Percentiles rank a stretch among this genome's conserved stretches.
phyloP scores from a whole-genome alignment of 2,797 vertebrate species.

The Neostethus bicornis region DNA sequence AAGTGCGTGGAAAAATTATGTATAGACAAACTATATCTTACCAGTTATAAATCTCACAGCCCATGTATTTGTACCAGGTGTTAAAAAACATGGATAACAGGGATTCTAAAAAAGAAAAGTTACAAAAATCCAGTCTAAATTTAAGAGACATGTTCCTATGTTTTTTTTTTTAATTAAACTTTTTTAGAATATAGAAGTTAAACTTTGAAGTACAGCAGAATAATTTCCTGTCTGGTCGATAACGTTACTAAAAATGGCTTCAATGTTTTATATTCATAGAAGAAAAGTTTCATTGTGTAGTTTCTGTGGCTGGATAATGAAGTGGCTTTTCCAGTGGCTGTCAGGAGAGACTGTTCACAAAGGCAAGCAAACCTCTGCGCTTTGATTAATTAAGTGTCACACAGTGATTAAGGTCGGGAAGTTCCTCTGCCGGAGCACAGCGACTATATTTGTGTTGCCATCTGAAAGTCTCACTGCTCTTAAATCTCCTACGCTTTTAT shows the following conservation, averaged over 20 bases:
- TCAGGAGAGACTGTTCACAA: neutral
- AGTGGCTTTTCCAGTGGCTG: neutral
- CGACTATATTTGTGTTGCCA: neutral
- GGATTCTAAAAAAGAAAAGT: too few relatives aligned
- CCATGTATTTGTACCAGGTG: too few relatives aligned
- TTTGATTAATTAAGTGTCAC: slow-evolving; percentile 41
- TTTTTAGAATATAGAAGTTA: too few relatives aligned
- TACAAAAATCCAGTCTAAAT: too few relatives aligned
- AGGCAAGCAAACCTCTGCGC: slow-evolving; percentile 1
- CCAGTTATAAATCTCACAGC: too few relatives aligned
- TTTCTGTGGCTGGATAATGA: neutral
- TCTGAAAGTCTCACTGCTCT: neutral
- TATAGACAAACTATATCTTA: too few relatives aligned
- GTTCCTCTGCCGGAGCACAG: slow-evolving; percentile 12
- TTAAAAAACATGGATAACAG: too few relatives aligned
- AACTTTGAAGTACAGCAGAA: too few relatives aligned
- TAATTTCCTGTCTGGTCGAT: too few relatives aligned
- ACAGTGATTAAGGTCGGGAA: slow-evolving; percentile 39
- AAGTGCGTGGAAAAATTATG: too few relatives aligned
- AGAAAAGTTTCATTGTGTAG: neutral
- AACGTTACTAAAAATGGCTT: neutral
- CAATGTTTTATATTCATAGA: neutral
- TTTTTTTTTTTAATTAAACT: too few relatives aligned
- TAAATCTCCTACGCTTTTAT: neutral
- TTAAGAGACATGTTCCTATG: too few relatives aligned